Evolutionary conservation across 2,797 vertebrate species (phyloP).

Genomic region (Pangasius djambal): DNA sequence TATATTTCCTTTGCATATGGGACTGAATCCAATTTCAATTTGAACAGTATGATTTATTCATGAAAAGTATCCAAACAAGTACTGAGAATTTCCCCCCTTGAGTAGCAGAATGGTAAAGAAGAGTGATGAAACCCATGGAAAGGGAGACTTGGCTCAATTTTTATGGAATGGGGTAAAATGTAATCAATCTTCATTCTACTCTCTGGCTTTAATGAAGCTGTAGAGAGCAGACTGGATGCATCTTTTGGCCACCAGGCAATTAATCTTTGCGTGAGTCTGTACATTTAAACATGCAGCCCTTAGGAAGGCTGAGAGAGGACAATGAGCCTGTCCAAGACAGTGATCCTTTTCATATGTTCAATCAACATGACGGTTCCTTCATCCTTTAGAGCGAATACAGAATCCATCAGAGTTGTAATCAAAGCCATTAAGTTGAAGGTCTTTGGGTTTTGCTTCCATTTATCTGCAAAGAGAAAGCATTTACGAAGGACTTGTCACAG

Average conservation of each 20-base stretch:
- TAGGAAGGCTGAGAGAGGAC: constrained; percentile 39
- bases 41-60: constrained; percentile 67
- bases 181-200: constrained; percentile 61
- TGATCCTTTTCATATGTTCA: constrained; percentile 34
- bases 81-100: constrained; percentile 62
- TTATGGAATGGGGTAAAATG: constrained; percentile 48
- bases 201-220: constrained; percentile 55
- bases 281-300: constrained; percentile 57
- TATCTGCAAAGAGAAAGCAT: constrained; percentile 35
- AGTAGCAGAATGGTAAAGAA: constrained; percentile 66
- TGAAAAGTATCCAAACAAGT: constrained; percentile 64
- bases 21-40: constrained; percentile 44
- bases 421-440: constrained; percentile 51
- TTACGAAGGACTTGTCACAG: constrained; percentile 52
- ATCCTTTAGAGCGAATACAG: constrained; percentile 49
- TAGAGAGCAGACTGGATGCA: constrained; percentile 55
- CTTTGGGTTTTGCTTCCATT: constrained; percentile 55
- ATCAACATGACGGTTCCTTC: constrained; percentile 47
- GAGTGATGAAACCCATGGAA: constrained; percentile 48
- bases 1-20: constrained; percentile 15
- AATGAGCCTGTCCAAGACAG: constrained; percentile 36
- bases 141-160: constrained; percentile 43
- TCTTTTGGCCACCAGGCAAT: constrained; percentile 60
- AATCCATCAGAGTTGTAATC: constrained; percentile 59
- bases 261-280: constrained; percentile 65